Percentiles rank a stretch among this genome's conserved stretches.
These are phyloP conservation scores for Columbina picui DNA, from an alignment of 2,113 vertebrate genomes.

Conservation along the genomic window DNA sequence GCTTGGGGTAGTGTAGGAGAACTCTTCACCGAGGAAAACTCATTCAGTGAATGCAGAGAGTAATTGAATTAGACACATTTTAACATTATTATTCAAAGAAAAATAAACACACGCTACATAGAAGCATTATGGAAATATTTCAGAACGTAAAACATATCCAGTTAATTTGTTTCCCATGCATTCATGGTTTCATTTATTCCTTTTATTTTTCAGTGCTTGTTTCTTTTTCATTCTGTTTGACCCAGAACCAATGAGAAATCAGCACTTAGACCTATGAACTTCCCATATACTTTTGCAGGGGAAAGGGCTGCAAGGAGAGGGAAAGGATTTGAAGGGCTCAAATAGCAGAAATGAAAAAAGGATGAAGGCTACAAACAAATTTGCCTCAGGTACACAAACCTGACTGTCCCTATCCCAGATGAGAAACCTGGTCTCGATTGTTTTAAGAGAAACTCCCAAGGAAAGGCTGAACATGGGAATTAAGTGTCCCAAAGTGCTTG, in stretches of 20 bases:
- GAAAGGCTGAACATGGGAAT: not conserved
- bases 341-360: not conserved
- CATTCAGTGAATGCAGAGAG: slow-evolving; percentile 63
- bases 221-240: slow-evolving; percentile 52
- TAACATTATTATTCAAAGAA: slow-evolving; percentile 90
- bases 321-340: not conserved
- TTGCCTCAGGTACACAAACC: not conserved
- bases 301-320: not conserved
- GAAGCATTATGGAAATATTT: slow-evolving; percentile 61
- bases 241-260: slow-evolving; percentile 31
- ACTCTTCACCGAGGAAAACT: slow-evolving; percentile 71
- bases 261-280: slow-evolving; percentile 44
- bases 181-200: slow-evolving; percentile 54
- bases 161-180: slow-evolving; percentile 66
- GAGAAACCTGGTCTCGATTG: not conserved
- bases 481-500: not conserved
- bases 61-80: slow-evolving; percentile 89
- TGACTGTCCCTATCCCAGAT: not conserved
- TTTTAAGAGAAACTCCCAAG: not conserved
- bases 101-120: slow-evolving; percentile 83
- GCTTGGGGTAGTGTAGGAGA: slow-evolving; percentile 77
- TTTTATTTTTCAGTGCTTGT: slow-evolving; percentile 40
- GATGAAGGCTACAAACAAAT: not conserved
- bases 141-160: slow-evolving; percentile 55
- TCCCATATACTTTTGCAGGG: not conserved